Conservation (phyloP, 1,140 invertebrate genomes). For the Hypothenemus hampei region DNA sequence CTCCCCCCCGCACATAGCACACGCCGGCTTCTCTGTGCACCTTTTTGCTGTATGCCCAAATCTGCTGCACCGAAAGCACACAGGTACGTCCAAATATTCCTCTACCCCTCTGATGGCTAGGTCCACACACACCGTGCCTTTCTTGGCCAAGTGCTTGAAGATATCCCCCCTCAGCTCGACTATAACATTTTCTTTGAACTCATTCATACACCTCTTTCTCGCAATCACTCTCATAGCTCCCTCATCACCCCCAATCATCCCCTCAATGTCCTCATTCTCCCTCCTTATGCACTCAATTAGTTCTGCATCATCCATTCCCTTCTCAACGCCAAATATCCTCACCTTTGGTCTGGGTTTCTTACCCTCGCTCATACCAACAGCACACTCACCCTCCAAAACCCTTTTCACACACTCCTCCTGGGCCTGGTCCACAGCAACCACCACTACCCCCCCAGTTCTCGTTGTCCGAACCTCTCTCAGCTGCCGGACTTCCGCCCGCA, state of each 20-base stretch:
- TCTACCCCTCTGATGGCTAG: background rate
- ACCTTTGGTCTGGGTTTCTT: background rate
- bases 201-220: background rate
- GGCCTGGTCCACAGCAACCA: too few species aligned
- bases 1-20: background rate
- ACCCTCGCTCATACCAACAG: too few species aligned
- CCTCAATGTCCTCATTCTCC: background rate
- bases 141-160: background rate
- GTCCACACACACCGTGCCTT: background rate
- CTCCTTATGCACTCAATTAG: background rate
- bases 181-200: background rate
- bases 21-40: too few species aligned
- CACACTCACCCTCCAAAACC: too few species aligned
- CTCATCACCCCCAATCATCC: background rate
- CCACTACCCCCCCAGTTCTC: too few species aligned
- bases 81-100: background rate
- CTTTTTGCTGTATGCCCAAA: background rate
- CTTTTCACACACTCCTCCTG: too few species aligned
- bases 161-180: background rate
- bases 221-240: background rate
- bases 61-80: background rate
- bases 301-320: background rate
- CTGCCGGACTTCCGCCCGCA: too few species aligned
- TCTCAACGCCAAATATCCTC: background rate
- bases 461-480: too few species aligned